These are phyloP conservation scores for Aplidium turbinatum DNA, from an alignment of 23 tunicate genomes.

Conservation along the genomic window DNA sequence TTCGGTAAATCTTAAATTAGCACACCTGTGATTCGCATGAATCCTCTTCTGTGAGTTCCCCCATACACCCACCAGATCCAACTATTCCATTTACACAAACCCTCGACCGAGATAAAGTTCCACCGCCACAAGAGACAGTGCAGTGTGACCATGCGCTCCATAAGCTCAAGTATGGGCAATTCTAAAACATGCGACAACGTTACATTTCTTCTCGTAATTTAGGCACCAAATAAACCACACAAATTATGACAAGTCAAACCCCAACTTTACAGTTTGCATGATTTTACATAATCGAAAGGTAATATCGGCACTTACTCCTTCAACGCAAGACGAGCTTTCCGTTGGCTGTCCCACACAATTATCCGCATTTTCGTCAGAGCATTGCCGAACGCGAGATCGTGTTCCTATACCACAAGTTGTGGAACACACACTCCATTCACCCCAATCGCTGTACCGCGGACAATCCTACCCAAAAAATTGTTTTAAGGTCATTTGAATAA, in stretches of 20 bases:
- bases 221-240: background rate
- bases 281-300: background rate
- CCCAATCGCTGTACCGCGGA: conserved; percentile 58
- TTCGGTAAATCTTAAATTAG: no score
- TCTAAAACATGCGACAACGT: conserved; percentile 19
- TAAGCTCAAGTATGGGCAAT: conserved; percentile 69
- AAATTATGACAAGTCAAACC: background rate
- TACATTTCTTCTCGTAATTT: background rate
- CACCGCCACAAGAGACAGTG: conserved; percentile 67
- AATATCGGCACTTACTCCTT: conserved; percentile 36
- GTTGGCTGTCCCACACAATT: conserved; percentile 33
- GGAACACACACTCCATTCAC: conserved; percentile 60
- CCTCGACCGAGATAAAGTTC: conserved; percentile 40
- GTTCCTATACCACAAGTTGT: conserved; percentile 63
- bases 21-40: conserved; percentile 53
- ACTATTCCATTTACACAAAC: conserved; percentile 58
- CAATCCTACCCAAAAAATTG: conserved; percentile 46
- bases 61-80: conserved; percentile 64
- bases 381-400: conserved; percentile 48
- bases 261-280: background rate
- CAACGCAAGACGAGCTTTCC: conserved; percentile 54
- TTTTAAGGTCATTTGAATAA: background rate
- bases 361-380: conserved; percentile 31
- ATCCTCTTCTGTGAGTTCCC: conserved; percentile 30
- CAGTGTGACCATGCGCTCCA: conserved; percentile 84